Conservation (phyloP, 1,140 invertebrate genomes). For the Drosophila yakuba region DNA sequence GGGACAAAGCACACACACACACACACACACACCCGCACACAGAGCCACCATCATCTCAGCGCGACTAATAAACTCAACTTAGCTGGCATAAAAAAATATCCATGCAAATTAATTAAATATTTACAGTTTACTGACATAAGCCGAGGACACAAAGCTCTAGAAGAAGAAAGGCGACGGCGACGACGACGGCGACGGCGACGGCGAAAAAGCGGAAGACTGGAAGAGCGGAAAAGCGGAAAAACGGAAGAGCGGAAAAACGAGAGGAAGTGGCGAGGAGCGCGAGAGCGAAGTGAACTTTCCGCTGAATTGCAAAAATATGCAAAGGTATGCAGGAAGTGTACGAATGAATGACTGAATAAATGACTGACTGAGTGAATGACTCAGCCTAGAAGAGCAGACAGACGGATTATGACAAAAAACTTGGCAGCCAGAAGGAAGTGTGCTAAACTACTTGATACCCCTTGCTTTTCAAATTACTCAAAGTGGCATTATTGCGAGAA, state of each 20-base stretch:
- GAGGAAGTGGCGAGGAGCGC: conserved; percentile 13
- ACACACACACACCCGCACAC: conserved; percentile 3
- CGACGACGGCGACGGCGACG: background rate
- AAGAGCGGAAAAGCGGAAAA: background rate
- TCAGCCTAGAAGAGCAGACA: conserved; percentile 20
- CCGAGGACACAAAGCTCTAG: conserved; percentile 31
- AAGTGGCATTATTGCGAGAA: background rate
- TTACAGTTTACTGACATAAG: conserved; percentile 81
- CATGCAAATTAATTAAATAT: conserved; percentile 83
- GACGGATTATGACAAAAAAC: conserved; percentile 26
- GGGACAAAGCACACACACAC: background rate
- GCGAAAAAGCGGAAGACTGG: no score
- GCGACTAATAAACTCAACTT: conserved; percentile 80
- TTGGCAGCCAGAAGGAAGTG: background rate
- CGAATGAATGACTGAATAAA: conserved; percentile 50
- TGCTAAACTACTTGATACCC: background rate
- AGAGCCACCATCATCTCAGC: conserved; percentile 34
- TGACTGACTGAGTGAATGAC: conserved; percentile 42
- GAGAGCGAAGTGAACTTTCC: conserved; percentile 68
- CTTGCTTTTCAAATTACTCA: background rate
- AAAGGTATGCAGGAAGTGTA: conserved; percentile 69
- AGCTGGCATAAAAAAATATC: conserved; percentile 77
- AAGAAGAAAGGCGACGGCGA: conserved; percentile 4
- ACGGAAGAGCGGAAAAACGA: conserved; percentile 13
- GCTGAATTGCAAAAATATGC: conserved; percentile 82